Base-by-base conservation (phyloP, 2,797 vertebrate genomes). In the Sphenodon punctatus region DNA sequence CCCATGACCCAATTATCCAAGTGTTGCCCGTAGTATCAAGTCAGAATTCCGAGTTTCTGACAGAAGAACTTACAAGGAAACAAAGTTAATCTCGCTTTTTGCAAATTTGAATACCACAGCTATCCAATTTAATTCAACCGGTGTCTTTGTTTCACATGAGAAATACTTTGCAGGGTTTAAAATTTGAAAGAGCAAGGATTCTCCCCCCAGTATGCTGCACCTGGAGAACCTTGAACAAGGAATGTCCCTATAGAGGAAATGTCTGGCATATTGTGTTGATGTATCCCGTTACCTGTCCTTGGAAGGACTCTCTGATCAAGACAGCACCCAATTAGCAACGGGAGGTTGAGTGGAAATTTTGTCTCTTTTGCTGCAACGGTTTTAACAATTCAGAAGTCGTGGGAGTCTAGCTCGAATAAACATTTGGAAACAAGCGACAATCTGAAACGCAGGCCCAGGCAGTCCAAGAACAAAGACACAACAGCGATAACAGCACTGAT, bases 401-500 rank as follows among this genome's bases (percentile, higher is more conserved):
- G 20, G n/a, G n/a, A 86, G 80, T 68, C 90, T 86, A 68, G 46
- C 80, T 88, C 82, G 55, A 87, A 72, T n/a, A 8, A 3, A 17
- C 85, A 78, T 85, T 88, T 90, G 84, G 79, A 78, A 88, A 73
- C 10, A 32, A 51, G 0, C 0, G 82, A 55, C 23, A 84, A 25
- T 56, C 67, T 81, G 82, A 90, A 88, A 73, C 72, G 74, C 73
- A 85, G 76, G 68, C 66, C 60, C 22, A 51, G 55, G 5, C 73
- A 46, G 67, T 75, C 67, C 38, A 67, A 38, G n/a, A 51, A 3
- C 6, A 69, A 88, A 93, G 92, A 93, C 93, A 93, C 60, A 93
- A 93, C 92, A 93, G 82, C 93, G 93, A 93, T 94, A 91, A 92
- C 80, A 63, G 55, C 72, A 20, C 78, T 89, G 74, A 73, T 86